Evolutionary conservation across 53 echinoderm and acorn worm species (phyloP).

Genomic region (Apostichopus leukothele): DNA sequence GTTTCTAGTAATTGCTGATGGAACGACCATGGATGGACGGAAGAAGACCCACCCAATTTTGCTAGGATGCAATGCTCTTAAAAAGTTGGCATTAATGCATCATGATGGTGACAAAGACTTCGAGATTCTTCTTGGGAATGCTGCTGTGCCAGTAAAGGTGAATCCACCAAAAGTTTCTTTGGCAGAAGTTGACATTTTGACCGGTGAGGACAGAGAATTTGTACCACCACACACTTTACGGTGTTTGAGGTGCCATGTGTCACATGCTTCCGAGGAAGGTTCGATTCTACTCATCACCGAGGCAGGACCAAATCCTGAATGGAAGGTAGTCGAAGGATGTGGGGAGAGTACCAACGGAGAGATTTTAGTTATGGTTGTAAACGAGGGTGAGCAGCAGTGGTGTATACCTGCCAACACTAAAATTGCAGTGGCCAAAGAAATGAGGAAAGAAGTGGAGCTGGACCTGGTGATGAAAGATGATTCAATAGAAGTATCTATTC

Average conservation of each 20-base stretch:
- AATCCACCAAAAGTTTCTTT: neutral
- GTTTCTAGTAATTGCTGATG: constrained; percentile 43
- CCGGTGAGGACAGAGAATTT: neutral
- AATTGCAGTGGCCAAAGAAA: neutral
- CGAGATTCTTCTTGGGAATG: neutral
- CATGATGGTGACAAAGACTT: neutral
- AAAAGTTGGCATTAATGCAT: neutral
- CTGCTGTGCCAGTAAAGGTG: neutral
- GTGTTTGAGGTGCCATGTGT: neutral
- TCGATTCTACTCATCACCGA: neutral
- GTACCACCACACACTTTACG: neutral
- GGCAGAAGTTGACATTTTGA: neutral
- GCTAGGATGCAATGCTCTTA: constrained; percentile 46
- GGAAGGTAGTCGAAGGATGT: constrained; percentile 15
- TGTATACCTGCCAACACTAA: constrained; percentile 4
- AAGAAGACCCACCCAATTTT: constrained; percentile 21
- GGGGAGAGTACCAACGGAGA: neutral
- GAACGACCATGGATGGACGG: neutral
- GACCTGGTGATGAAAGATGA: neutral
- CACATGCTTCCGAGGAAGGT: neutral
- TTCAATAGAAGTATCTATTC: neutral
- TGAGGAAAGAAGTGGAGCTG: neutral
- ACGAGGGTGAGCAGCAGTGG: neutral
- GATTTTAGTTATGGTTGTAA: neutral
- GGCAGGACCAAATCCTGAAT: neutral